Evolutionary conservation across 1,140 invertebrate genomes (phyloP).

Genomic region (Ooceraea biroi): DNA sequence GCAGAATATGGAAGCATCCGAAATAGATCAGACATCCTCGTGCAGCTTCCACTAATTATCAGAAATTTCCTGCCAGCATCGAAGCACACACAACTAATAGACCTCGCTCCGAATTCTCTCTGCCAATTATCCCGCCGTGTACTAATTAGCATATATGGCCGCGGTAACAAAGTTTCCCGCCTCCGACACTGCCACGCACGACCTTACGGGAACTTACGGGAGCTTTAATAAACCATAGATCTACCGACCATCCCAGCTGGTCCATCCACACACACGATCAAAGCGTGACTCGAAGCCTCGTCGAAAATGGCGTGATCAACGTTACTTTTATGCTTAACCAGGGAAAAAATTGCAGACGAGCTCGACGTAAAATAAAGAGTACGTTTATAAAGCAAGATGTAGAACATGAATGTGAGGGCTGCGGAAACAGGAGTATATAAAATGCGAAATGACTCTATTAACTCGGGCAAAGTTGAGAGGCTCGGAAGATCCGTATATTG

Average conservation of each 20-base stretch:
- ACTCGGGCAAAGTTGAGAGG: slow-evolving; percentile 4
- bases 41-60: slow-evolving; percentile 70
- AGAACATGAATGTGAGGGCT: not conserved
- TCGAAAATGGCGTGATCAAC: not conserved
- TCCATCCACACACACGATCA: no score
- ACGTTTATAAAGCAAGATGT: not conserved
- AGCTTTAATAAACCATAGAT: slow-evolving; percentile 24
- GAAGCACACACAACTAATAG: slow-evolving; percentile 63
- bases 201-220: slow-evolving; percentile 40
- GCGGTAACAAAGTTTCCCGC: slow-evolving; percentile 26
- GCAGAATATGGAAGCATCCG: slow-evolving; percentile 23
- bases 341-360: not conserved
- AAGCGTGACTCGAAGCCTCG: not conserved
- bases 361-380: not conserved
- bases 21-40: slow-evolving; percentile 11
- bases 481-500: slow-evolving; percentile 13
- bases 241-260: no score
- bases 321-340: not conserved
- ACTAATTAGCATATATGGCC: slow-evolving; percentile 65
- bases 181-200: slow-evolving; percentile 19
- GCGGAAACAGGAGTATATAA: not conserved
- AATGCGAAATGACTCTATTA: slow-evolving; percentile 35
- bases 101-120: slow-evolving; percentile 66
- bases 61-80: slow-evolving; percentile 68
- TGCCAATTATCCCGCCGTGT: slow-evolving; percentile 69